Base-by-base conservation (phyloP, 2,113 vertebrate genomes). In the Electrona antarctica region DNA sequence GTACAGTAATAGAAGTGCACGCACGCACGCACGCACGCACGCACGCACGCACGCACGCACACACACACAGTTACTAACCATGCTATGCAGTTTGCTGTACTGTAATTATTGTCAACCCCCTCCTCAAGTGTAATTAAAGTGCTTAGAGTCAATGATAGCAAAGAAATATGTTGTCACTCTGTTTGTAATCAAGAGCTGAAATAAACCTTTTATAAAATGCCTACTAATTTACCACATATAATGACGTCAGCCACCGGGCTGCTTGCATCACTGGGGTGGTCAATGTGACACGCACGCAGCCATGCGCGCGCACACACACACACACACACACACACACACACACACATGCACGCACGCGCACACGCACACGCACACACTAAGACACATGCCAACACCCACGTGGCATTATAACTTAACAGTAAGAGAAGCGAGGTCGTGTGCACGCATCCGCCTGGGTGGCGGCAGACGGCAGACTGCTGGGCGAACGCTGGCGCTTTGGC, bases 181-280 rank as follows among this genome's bases (percentile, higher is more conserved):
- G 77, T 85, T 48, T 12, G 56, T 88, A 90, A 91, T 85, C 83
- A 86, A 77, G 85, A 81, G 70, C 83, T 82, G 69, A 85, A 85
- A 87, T 79, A 77, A 85, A 84, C 77, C 79, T 72, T 80, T 81
- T 86, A 74, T 73, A 83, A 81, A 74, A 72, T 46, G 73, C 72
- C 79, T 85, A 76, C 85, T 88, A 83, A 90, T 90, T 81, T 89
- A 81, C 90, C 85, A 80, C 82, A 79, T 67, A 79, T 67, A 70
- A n/a, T 77, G 87, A 89, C 76, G 85, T 83, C 83, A 77, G 82
- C 14, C 71, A 65, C 77, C 69, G 41, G 64, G 57, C 69, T 84
- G 69, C 65, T 78, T 80, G 76, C 60, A 59, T 83, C 64, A 8
- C 3, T 59, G 21, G 66, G 83, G 87, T 83, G 90, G 88, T 82